Conservation (phyloP, 2,113 vertebrate species). For the Hoplias malabaricus region DNA sequence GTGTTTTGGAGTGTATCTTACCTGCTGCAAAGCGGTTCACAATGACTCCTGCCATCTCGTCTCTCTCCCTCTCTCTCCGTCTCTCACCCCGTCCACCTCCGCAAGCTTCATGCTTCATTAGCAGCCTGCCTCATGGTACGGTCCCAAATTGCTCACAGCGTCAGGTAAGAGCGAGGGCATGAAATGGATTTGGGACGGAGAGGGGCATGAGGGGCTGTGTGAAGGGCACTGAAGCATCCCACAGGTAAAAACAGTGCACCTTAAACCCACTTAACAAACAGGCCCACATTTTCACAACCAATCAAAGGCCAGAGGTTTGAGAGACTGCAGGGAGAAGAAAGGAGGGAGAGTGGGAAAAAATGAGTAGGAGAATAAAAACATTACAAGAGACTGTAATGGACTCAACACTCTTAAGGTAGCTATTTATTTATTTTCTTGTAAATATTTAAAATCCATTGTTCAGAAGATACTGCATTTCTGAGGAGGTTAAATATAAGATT, state of each 20-base stretch:
- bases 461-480: too few species aligned
- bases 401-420: too few species aligned
- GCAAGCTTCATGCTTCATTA: slow-evolving; percentile 57
- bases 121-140: background rate
- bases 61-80: too few species aligned
- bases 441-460: too few species aligned
- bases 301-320: slow-evolving; percentile 5
- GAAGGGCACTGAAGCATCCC: slow-evolving; percentile 9
- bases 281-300: background rate
- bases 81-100: too few species aligned
- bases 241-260: slow-evolving; percentile 6
- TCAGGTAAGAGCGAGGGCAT: slow-evolving; percentile 4
- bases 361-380: background rate
- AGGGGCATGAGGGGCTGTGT: background rate
- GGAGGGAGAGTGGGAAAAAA: background rate
- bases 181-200: slow-evolving; percentile 16
- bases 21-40: slow-evolving; percentile 63
- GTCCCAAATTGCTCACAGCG: slow-evolving; percentile 20
- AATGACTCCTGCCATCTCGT: slow-evolving; percentile 55
- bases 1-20: slow-evolving; percentile 40
- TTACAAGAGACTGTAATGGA: too few species aligned
- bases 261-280: background rate
- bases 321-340: background rate
- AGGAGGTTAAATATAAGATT: too few species aligned
- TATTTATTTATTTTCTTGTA: too few species aligned